Percentiles rank a stretch among this genome's conserved stretches.
Conservation (phyloP, 2,888 invertebrate genomes). For the Horisme vitalbata region DNA sequence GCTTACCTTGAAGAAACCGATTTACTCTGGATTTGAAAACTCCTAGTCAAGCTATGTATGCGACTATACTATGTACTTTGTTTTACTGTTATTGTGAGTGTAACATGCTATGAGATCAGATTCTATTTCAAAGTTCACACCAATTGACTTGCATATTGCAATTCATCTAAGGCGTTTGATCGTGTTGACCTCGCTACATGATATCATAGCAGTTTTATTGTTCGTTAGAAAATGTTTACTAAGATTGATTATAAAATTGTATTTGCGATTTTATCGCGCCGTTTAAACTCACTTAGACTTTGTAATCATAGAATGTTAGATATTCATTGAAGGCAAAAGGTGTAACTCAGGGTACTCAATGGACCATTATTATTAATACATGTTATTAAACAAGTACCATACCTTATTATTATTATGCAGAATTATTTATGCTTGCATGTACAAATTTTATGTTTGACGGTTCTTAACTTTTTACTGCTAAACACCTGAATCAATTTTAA, state of each 20-base stretch:
- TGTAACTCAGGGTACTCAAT: not conserved
- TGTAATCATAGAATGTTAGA: no score
- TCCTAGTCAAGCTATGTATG: no score
- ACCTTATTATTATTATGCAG: no score
- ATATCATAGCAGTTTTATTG: constrained; percentile 5
- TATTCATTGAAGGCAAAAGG: not conserved
- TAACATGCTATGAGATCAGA: constrained; percentile 23
- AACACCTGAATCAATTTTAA: no score
- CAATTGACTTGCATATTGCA: constrained; percentile 23
- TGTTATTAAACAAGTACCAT: no score
- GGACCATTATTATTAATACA: not conserved
- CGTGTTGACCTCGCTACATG: constrained; percentile 25
- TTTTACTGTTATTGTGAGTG: constrained; percentile 3
- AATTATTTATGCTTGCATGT: no score
- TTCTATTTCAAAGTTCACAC: constrained; percentile 25
- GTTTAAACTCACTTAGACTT: not conserved
- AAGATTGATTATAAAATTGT: constrained; percentile 6
- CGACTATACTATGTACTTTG: not conserved
- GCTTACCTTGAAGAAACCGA: no score
- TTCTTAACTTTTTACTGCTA: no score
- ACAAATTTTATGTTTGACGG: no score
- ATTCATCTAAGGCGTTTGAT: constrained; percentile 26
- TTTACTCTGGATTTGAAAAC: no score
- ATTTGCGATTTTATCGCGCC: not conserved
- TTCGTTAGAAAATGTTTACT: not conserved